Percentiles rank a stretch among this genome's conserved stretches.
Conservation (phyloP, 2,888 invertebrate species). For the Phyllotreta cruciferae region DNA sequence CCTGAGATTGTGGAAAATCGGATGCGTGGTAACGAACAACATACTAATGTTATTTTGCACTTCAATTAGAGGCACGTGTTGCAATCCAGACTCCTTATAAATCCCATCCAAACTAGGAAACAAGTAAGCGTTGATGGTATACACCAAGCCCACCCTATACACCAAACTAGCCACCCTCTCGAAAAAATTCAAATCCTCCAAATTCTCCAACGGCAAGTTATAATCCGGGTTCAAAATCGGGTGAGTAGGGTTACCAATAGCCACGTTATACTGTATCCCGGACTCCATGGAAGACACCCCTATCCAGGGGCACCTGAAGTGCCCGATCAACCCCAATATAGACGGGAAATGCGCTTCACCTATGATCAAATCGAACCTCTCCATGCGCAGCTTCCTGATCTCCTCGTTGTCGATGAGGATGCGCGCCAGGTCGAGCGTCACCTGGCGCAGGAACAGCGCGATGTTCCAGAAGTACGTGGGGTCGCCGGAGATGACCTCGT, state of each 20-base stretch:
- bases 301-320: constrained; percentile 53
- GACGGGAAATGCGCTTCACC: constrained; percentile 49
- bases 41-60: constrained; percentile 51
- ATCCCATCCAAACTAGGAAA: constrained; percentile 10
- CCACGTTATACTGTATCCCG: constrained; percentile 45
- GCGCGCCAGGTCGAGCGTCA: constrained; percentile 7
- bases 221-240: constrained; percentile 53
- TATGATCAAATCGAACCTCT: constrained; percentile 51
- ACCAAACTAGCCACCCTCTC: constrained; percentile 47
- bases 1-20: constrained; percentile 49
- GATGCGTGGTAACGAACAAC: constrained; percentile 53
- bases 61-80: constrained; percentile 45
- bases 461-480: constrained; percentile 18
- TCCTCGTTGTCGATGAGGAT: constrained; percentile 6
- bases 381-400: constrained; percentile 39
- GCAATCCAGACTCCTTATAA: constrained; percentile 46
- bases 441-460: constrained; percentile 1
- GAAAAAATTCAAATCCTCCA: constrained; percentile 44
- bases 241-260: constrained; percentile 53
- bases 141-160: constrained; percentile 26
- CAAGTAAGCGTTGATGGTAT: constrained; percentile 12
- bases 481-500: constrained; percentile 26
- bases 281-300: constrained; percentile 53
- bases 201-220: constrained; percentile 42
- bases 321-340: constrained; percentile 46